A percentile compares a stretch with the other conserved stretches of the same genome.
phyloP scores from a whole-genome alignment of 2,797 vertebrate genomes.

The Orientallactaga sibirica region DNA sequence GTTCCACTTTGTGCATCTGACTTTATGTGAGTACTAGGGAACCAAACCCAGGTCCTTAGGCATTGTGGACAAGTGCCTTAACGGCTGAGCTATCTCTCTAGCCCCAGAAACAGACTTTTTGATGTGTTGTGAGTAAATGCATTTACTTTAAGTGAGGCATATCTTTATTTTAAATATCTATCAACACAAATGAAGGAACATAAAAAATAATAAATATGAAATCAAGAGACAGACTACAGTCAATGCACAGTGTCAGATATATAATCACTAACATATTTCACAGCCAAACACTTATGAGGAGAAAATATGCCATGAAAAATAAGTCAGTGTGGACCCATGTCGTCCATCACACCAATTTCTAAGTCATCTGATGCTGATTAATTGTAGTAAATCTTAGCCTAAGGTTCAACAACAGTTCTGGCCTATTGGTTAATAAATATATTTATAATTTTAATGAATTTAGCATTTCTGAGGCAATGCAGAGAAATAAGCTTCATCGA shows the following conservation, averaged over 20 bases:
- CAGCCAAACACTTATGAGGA: background rate
- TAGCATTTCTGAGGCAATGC: background rate
- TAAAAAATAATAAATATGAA: background rate
- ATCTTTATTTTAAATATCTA: background rate
- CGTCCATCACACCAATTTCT: accelerated
- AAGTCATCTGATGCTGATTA: background rate
- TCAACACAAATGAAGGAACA: conserved; percentile 3
- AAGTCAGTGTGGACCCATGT: background rate
- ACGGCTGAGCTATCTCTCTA: too few species aligned
- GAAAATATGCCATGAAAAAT: background rate
- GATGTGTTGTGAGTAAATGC: background rate
- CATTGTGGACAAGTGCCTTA: too few species aligned
- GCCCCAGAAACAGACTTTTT: background rate
- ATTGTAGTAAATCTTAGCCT: background rate
- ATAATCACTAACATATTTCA: background rate
- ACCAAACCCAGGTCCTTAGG: too few species aligned
- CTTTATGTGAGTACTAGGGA: too few species aligned
- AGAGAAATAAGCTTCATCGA: too few species aligned
- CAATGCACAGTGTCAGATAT: background rate
- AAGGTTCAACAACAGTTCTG: background rate
- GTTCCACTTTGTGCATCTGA: too few species aligned
- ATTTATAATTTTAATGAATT: background rate
- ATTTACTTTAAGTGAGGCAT: background rate
- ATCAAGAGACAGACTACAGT: background rate
- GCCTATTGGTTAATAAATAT: background rate